These are phyloP conservation scores for Vicugna pacos DNA, from an alignment of 2,113 vertebrate genomes.

Conservation along the genomic window DNA sequence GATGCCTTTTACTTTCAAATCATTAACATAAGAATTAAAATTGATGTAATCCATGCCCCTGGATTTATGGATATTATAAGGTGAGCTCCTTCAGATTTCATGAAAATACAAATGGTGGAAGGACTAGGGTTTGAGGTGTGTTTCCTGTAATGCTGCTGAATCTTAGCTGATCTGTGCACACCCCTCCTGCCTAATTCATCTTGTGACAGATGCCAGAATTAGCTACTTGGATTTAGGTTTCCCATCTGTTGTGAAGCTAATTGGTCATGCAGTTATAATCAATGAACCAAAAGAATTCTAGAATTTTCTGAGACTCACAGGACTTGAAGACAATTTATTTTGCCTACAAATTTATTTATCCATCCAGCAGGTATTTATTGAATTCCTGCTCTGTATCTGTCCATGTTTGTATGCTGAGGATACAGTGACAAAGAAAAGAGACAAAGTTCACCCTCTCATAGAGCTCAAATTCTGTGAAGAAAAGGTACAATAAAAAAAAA, in stretches of 20 bases:
- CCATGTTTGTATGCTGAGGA: neutral
- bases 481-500: neutral
- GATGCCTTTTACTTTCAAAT: constrained; percentile 15
- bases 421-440: neutral
- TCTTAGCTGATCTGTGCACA: constrained; percentile 44
- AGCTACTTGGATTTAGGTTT: constrained; percentile 66
- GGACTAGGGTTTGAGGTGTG: neutral
- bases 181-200: constrained; percentile 43
- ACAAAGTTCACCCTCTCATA: neutral
- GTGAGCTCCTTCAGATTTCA: neutral
- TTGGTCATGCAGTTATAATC: constrained; percentile 75
- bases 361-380: neutral
- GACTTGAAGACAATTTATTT: neutral
- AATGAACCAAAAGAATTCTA: constrained; percentile 71
- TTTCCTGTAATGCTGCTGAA: constrained; percentile 13
- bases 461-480: neutral
- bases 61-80: neutral
- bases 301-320: constrained; percentile 58
- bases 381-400: neutral
- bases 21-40: constrained; percentile 44
- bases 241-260: constrained; percentile 76
- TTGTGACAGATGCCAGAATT: constrained; percentile 69
- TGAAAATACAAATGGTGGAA: neutral
- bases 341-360: constrained; percentile 11
- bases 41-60: neutral